phyloP scores from a whole-genome alignment of 2,888 invertebrate species.

The Hyposoter dolosus region DNA sequence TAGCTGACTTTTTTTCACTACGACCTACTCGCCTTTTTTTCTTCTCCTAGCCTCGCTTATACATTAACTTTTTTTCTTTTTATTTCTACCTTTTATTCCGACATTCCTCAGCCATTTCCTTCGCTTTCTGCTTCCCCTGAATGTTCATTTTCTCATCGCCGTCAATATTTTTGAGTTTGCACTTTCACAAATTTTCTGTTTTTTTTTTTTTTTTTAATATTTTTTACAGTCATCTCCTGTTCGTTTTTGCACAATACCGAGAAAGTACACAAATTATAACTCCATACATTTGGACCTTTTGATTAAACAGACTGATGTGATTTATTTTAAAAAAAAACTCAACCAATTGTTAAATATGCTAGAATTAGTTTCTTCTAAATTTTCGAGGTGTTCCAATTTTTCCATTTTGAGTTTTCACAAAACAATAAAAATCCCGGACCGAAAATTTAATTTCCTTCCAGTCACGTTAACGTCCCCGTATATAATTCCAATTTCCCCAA shows the following conservation, averaged over 20 bases:
- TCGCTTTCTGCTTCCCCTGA: slow-evolving; percentile 28
- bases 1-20: slow-evolving; percentile 80
- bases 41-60: slow-evolving; percentile 76
- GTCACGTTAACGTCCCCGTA: background rate
- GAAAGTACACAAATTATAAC: background rate
- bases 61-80: slow-evolving; percentile 67
- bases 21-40: slow-evolving; percentile 47
- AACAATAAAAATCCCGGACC: background rate
- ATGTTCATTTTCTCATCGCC: background rate
- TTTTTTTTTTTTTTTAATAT: background rate
- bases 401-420: background rate
- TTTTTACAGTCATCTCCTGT: background rate
- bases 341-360: too few relatives aligned
- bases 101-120: slow-evolving; percentile 66
- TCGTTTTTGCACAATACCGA: background rate
- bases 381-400: too few relatives aligned
- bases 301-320: background rate
- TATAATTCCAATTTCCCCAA: background rate
- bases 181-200: background rate
- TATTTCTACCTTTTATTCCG: slow-evolving; percentile 70
- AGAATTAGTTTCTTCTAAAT: too few relatives aligned
- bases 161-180: background rate
- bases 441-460: background rate
- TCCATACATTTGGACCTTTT: background rate
- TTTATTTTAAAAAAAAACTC: background rate